Evolutionary conservation across 2,113 vertebrate species (phyloP).

Genomic region (Nothoprocta pentlandii): DNA sequence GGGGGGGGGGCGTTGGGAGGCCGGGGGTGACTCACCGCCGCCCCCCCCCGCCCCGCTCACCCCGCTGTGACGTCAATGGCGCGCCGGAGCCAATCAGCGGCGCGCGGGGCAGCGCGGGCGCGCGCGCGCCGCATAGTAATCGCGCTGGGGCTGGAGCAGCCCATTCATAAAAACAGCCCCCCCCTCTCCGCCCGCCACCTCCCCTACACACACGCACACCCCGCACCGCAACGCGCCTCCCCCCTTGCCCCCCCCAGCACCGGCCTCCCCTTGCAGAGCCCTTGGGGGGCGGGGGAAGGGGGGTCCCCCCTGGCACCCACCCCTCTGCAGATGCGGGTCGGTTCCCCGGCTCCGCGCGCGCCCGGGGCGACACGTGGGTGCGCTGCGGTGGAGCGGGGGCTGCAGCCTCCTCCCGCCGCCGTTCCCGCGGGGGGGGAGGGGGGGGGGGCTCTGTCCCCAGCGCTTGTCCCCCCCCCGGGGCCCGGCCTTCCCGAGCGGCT

Average conservation of each 20-base stretch:
- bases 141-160: slow-evolving; percentile 48
- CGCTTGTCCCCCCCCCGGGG: not conserved
- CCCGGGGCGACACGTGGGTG: no score
- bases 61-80: slow-evolving; percentile 59
- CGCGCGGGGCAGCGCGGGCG: not conserved
- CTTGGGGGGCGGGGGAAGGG: not conserved
- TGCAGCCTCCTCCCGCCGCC: no score
- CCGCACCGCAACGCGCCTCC: not conserved
- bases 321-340: not conserved
- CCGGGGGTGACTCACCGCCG: slow-evolving; percentile 65
- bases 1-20: not conserved
- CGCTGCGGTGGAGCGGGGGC: no score
- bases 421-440: no score
- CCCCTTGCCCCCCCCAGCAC: slow-evolving; percentile 1
- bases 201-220: no score
- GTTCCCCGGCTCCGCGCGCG: not conserved
- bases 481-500: not conserved
- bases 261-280: slow-evolving; percentile 53
- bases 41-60: slow-evolving; percentile 33
- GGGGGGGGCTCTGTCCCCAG: no score
- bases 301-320: not conserved
- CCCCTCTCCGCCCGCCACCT: not conserved
- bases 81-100: slow-evolving; percentile 52
- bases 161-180: slow-evolving; percentile 76
- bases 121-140: slow-evolving; percentile 64